Conservation (phyloP, 1,140 invertebrate genomes). For the Leptoteleia sp. region DNA sequence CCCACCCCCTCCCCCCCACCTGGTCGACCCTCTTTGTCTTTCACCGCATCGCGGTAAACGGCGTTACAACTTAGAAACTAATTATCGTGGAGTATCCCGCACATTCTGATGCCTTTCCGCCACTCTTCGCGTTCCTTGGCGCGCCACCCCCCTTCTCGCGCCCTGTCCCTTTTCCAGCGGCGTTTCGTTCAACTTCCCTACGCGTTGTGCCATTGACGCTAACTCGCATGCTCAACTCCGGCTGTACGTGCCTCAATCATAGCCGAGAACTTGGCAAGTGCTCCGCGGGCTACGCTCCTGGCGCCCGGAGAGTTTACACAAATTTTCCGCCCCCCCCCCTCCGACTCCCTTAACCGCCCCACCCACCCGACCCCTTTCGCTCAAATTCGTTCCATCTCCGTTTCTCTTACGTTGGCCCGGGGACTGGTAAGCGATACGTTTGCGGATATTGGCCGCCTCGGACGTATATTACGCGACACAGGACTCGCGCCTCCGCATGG, state of each 20-base stretch:
- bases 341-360: no score
- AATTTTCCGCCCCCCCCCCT: conserved; percentile 15
- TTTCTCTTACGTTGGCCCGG: not conserved
- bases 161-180: conserved; percentile 37
- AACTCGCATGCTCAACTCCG: conserved; percentile 40
- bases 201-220: conserved; percentile 44
- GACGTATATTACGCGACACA: conserved; percentile 47
- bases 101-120: conserved; percentile 45
- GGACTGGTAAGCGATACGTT: conserved; percentile 41
- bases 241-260: conserved; percentile 48
- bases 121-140: conserved; percentile 39
- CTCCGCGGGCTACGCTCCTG: conserved; percentile 24
- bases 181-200: conserved; percentile 32
- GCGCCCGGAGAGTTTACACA: conserved; percentile 22
- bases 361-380: no score
- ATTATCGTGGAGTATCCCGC: conserved; percentile 62
- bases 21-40: conserved; percentile 31
- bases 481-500: conserved; percentile 42
- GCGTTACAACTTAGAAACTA: conserved; percentile 65
- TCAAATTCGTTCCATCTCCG: not conserved
- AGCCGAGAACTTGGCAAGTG: conserved; percentile 46
- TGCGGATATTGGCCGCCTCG: conserved; percentile 46
- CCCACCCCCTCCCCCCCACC: no score
- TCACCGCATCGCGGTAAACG: conserved; percentile 47
- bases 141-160: conserved; percentile 23